These are phyloP conservation scores for Teleopsis dalmanni DNA, from an alignment of 1,140 invertebrate genomes.

Conservation along the genomic window DNA sequence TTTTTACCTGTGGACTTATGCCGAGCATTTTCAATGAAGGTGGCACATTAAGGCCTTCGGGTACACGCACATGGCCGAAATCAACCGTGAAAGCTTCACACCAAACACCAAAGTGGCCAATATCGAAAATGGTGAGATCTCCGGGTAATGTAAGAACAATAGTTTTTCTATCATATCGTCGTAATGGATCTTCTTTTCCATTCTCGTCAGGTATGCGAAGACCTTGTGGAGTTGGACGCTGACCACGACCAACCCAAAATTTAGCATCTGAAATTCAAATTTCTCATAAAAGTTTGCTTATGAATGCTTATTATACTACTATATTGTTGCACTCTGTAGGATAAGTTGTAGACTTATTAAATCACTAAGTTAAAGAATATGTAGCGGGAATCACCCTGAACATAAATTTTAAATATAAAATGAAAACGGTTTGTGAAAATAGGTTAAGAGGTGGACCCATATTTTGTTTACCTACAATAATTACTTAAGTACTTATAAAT, in stretches of 20 bases:
- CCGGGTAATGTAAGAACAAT: conserved; percentile 78
- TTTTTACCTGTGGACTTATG: conserved; percentile 80
- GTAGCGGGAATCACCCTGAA: too few species aligned
- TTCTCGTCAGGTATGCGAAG: conserved; percentile 81
- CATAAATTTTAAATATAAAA: too few species aligned
- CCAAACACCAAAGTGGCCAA: conserved; percentile 80
- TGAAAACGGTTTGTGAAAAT: too few species aligned
- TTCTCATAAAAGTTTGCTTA: too few species aligned
- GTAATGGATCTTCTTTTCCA: conserved; percentile 69
- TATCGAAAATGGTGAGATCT: conserved; percentile 72
- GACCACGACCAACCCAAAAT: conserved; percentile 80
- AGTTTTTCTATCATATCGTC: conserved; percentile 73
- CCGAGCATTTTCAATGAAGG: conserved; percentile 89
- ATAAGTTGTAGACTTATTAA: too few species aligned
- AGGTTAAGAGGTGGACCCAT: too few species aligned
- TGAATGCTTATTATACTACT: too few species aligned
- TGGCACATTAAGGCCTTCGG: conserved; percentile 68
- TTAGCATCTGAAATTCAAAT: conserved; percentile 77
- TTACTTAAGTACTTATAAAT: too few species aligned
- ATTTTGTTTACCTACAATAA: too few species aligned
- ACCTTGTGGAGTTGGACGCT: conserved; percentile 68
- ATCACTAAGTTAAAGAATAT: too few species aligned
- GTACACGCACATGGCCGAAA: conserved; percentile 78
- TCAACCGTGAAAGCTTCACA: conserved; percentile 83
- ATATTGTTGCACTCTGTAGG: too few species aligned